These are phyloP conservation scores for Natrix natrix DNA, from an alignment of 2,797 vertebrate genomes.

Conservation along the genomic window DNA sequence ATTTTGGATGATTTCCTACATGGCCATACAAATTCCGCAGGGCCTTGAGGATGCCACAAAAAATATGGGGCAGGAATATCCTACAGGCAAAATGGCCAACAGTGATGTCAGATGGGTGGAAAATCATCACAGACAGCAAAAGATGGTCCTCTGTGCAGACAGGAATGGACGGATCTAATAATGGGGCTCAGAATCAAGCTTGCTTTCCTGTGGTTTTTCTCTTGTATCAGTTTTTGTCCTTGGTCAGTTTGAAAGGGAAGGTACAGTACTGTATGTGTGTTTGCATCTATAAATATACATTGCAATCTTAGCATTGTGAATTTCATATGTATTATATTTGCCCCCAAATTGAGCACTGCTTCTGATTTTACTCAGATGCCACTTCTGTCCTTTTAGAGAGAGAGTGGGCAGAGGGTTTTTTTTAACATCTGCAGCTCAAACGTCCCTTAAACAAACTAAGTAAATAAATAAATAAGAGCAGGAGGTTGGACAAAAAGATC, in stretches of 20 bases:
- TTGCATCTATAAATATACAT: neutral
- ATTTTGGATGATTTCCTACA: neutral
- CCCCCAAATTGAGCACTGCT: neutral
- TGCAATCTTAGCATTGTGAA: neutral
- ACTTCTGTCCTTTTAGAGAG: neutral
- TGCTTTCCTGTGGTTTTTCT: neutral
- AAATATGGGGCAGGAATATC: neutral
- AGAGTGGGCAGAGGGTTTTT: neutral
- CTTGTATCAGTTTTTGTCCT: neutral
- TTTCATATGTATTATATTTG: neutral
- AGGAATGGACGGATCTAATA: neutral
- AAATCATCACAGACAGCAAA: neutral
- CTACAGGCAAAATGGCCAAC: neutral
- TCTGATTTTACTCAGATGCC: neutral
- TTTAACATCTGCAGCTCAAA: neutral
- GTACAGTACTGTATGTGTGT: too few relatives aligned
- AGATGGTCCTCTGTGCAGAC: neutral
- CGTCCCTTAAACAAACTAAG: neutral
- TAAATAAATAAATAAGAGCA: too few relatives aligned
- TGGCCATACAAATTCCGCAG: neutral
- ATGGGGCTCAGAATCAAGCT: neutral
- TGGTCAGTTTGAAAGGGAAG: too few relatives aligned
- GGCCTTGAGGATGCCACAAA: neutral
- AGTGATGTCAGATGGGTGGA: neutral
- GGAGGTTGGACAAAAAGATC: too few relatives aligned